Conservation (phyloP, 2,113 vertebrate species). For the Meriones unguiculatus region DNA sequence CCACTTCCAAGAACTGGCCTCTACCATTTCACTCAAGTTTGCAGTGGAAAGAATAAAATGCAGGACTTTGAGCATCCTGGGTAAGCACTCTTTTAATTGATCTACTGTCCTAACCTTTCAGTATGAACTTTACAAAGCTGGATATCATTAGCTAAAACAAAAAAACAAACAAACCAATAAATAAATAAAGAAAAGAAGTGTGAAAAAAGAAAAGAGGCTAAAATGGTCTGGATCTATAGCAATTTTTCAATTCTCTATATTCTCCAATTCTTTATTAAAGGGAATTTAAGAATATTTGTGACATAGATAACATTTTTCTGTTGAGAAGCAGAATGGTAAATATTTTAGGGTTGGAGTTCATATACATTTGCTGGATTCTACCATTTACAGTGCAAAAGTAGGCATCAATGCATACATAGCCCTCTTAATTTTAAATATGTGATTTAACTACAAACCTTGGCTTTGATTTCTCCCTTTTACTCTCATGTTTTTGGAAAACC, state of each 20-base stretch:
- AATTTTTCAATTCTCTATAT: background rate
- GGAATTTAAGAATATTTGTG: background rate
- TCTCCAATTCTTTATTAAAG: background rate
- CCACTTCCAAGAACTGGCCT: background rate
- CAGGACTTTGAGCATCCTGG: no score
- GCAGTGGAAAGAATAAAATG: background rate
- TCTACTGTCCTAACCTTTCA: background rate
- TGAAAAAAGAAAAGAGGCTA: background rate
- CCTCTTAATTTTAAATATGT: background rate
- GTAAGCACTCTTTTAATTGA: background rate
- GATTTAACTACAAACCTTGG: background rate
- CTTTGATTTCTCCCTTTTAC: background rate
- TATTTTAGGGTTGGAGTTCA: background rate
- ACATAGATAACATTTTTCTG: background rate
- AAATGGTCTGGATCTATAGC: background rate
- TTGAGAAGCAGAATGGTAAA: background rate
- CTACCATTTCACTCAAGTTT: background rate
- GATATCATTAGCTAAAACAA: background rate
- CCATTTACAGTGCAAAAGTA: background rate
- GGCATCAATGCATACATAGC: background rate
- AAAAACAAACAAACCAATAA: background rate
- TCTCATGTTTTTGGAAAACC: background rate
- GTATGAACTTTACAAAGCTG: background rate
- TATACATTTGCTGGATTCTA: background rate
- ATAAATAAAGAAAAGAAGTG: no score